Conservation (phyloP, 2,797 vertebrate genomes). For the Eidolon dupreanum region DNA sequence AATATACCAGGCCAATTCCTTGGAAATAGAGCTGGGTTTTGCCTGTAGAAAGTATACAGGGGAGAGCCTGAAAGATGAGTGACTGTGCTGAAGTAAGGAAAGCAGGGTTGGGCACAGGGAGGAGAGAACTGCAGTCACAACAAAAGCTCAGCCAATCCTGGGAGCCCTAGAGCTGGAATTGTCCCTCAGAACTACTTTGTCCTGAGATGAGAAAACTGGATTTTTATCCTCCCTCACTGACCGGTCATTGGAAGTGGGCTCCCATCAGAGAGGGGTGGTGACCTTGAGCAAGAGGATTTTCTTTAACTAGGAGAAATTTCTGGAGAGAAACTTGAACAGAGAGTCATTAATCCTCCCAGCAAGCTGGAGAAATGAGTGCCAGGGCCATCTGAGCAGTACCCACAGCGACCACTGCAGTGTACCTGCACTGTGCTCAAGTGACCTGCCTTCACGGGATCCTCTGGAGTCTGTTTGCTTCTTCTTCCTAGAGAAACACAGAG, state of each 20-base stretch:
- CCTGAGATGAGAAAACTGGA: neutral
- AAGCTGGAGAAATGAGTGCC: neutral
- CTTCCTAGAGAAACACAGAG: neutral
- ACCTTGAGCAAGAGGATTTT: neutral
- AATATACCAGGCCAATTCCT: neutral
- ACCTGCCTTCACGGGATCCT: no score
- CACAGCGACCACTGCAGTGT: rapidly evolving
- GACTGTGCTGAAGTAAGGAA: neutral
- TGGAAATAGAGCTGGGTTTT: neutral
- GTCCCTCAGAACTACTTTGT: neutral
- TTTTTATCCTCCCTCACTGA: neutral
- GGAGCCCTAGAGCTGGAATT: neutral
- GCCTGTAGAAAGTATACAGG: no score
- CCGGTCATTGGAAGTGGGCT: neutral
- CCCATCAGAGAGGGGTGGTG: neutral
- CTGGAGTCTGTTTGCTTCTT: neutral
- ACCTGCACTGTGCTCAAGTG: neutral
- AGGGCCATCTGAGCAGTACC: neutral
- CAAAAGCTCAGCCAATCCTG: neutral
- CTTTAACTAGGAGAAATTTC: neutral
- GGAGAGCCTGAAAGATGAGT: neutral
- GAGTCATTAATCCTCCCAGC: neutral
- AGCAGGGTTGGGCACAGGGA: neutral
- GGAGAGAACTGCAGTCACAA: neutral
- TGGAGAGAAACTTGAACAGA: neutral